Conservation (phyloP, 2,888 invertebrate genomes). For the Blastobasis adustella region DNA sequence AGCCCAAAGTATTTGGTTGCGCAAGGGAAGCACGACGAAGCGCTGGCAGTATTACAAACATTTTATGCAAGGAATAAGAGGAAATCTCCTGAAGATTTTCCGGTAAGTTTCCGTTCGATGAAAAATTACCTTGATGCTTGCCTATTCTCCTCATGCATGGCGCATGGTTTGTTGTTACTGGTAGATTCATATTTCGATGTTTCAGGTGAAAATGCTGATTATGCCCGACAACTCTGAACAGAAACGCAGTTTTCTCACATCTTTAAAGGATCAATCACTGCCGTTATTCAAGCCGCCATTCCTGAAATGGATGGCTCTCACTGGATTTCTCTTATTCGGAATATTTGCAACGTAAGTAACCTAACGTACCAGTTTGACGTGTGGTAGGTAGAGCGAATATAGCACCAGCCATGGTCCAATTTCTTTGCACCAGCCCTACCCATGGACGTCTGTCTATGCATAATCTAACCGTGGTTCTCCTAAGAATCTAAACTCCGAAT, state of each 20-base stretch:
- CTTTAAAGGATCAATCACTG: conserved; percentile 68
- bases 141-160: no score
- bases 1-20: conserved; percentile 85
- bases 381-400: background rate
- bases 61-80: conserved; percentile 72
- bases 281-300: conserved; percentile 71
- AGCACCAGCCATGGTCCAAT: background rate
- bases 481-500: no score
- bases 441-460: no score
- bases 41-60: conserved; percentile 74
- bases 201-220: conserved; percentile 45
- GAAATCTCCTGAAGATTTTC: conserved; percentile 56
- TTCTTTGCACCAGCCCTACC: no score
- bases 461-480: no score
- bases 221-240: conserved; percentile 23
- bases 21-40: conserved; percentile 76
- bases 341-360: conserved; percentile 78
- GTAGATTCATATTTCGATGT: conserved; percentile 8
- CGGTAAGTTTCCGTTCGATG: conserved; percentile 40
- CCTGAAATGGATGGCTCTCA: conserved; percentile 67
- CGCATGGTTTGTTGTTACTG: no score
- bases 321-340: conserved; percentile 74
- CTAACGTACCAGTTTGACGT: background rate
- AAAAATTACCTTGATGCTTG: no score
- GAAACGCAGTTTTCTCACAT: conserved; percentile 37